A percentile compares a stretch with the other conserved stretches of the same genome.
Conservation (phyloP, 2,888 invertebrate species). For the Philopedon plagiatum region DNA sequence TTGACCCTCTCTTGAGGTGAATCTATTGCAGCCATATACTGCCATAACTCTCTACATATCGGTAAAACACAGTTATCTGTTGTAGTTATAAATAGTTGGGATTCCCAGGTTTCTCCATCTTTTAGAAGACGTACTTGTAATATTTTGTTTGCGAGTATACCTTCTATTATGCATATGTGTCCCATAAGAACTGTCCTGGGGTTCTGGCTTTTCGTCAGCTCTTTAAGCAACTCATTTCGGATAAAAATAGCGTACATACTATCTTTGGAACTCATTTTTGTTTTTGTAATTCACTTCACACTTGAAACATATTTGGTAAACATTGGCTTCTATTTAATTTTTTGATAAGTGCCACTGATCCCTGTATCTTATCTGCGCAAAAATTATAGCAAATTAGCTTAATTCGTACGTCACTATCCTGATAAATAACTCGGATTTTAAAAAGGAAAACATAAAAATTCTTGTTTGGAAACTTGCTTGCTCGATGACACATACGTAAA, state of each 20-base stretch:
- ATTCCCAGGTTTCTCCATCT: constrained; percentile 64
- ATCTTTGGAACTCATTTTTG: constrained; percentile 58
- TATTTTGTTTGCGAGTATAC: constrained; percentile 52
- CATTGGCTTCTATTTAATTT: constrained; percentile 20
- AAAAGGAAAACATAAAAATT: constrained; percentile 46
- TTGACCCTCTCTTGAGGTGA: constrained; percentile 71
- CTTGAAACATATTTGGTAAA: constrained; percentile 39
- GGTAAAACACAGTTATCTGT: constrained; percentile 58
- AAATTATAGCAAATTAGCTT: constrained; percentile 4
- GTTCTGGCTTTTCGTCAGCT: constrained; percentile 51
- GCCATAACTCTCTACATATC: constrained; percentile 69
- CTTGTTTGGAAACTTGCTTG: constrained; percentile 41
- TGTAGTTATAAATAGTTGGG: constrained; percentile 57
- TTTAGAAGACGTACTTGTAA: constrained; percentile 63
- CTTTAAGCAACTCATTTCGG: constrained; percentile 59
- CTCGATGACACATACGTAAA: constrained; percentile 43
- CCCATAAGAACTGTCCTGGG: constrained; percentile 65
- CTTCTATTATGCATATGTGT: constrained; percentile 64
- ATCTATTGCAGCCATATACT: constrained; percentile 70
- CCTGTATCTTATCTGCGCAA: constrained; percentile 15
- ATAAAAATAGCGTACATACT: constrained; percentile 61
- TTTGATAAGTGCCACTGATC: constrained; percentile 10
- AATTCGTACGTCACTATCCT: constrained; percentile 6
- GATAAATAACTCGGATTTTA: constrained; percentile 19
- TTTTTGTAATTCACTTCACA: constrained; percentile 31